phyloP scores from a whole-genome alignment of 1,140 invertebrate species.

The Zaprionus taronus region DNA sequence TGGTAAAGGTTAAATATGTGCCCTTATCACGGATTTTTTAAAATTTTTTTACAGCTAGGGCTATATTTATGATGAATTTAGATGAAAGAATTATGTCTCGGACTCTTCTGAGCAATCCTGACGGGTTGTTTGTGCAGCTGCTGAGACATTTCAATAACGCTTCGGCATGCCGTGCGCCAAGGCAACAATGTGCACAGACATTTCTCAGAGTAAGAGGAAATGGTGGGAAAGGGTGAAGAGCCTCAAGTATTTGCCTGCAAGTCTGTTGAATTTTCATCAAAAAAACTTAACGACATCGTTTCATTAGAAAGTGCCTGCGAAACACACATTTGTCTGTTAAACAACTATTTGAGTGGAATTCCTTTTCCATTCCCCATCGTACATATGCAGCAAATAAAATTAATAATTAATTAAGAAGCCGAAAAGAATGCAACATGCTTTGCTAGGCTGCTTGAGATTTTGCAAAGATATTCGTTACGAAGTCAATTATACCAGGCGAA shows the following conservation, averaged over 20 bases:
- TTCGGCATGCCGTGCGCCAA: constrained; percentile 46
- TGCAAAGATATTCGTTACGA: too few relatives aligned
- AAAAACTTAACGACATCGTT: constrained; percentile 31
- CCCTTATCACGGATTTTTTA: too few relatives aligned
- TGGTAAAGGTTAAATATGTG: too few relatives aligned
- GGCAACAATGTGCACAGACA: constrained; percentile 46
- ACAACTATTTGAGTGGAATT: constrained; percentile 4
- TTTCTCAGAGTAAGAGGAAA: background rate
- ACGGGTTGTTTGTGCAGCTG: constrained; percentile 71
- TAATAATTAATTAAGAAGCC: too few relatives aligned
- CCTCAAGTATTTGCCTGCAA: constrained; percentile 13
- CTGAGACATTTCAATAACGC: constrained; percentile 80
- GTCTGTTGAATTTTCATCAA: constrained; percentile 76
- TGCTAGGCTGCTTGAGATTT: background rate
- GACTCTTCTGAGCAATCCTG: background rate
- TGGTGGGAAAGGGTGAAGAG: background rate
- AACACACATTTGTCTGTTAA: constrained; percentile 2
- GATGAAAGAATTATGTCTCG: too few relatives aligned
- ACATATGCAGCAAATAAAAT: background rate
- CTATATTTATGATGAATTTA: too few relatives aligned
- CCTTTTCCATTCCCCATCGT: too few relatives aligned
- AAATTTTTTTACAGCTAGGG: too few relatives aligned
- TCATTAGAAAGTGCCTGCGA: constrained; percentile 18
- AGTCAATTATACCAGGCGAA: too few relatives aligned
- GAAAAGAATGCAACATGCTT: background rate